Base-by-base conservation (phyloP, 2,113 vertebrate species). In the Cynopterus brachyotis region DNA sequence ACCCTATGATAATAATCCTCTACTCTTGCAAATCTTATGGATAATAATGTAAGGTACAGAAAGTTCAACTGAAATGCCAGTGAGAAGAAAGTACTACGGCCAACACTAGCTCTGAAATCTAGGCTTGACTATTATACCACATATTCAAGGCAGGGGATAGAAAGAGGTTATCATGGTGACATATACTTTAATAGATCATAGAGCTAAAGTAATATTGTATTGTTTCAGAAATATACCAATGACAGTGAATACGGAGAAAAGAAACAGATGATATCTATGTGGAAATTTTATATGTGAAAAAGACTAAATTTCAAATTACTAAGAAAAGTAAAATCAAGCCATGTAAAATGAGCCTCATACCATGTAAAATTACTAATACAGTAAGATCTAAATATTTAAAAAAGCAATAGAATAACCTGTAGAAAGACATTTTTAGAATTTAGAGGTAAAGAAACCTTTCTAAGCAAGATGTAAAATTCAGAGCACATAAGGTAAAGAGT, bases 321-420 rank as follows among this genome's bases (percentile, higher is more conserved):
- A 81, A 16, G 6, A 22, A 87, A 69, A 78, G 24, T 78, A 88
- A 79, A 97, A 94, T 13, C 22, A 95, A 96, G 15, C 2, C n/a
- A n/a, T n/a, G n/a, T n/a, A n/a, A n/a, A n/a, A n/a, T n/a, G n/a
- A 96, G 15, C 2, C 11, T 83, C n/a, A 85, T 26, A 40, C 1
- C 40, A 10, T 66, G 35, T 57, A 86, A 83, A 83, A 80, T 22
- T 32, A 26, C 12, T 91, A 26, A 7, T 35, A 76, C 6, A 67
- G 47, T 91, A 55, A 88, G 22, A 70, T 42, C 16, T 73, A 69
- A 60, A n/a, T 83, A 6, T 50, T 66, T 79, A 47, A 12, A 32
- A 75, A 94, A 50, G 13, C 82, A 72, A 69, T 89, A 47, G 13
- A 78, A 73, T 13, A 97, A 97, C 95, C 96, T 40, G 4, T 32